These are phyloP conservation scores for Leucania comma DNA, from an alignment of 2,888 invertebrate species.

Conservation along the genomic window DNA sequence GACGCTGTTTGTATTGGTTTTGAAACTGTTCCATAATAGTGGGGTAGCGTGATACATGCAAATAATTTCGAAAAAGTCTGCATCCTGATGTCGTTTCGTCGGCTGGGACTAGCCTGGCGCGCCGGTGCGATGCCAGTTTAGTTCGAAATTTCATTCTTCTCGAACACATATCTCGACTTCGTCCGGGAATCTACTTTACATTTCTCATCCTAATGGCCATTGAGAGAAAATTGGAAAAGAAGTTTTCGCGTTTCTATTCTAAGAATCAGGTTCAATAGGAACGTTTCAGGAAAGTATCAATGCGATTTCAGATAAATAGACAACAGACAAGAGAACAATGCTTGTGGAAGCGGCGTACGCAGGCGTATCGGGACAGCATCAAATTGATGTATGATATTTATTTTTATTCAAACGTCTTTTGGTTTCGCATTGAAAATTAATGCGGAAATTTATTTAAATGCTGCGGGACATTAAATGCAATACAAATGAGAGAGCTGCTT, in stretches of 20 bases:
- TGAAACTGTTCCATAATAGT: constrained; percentile 46
- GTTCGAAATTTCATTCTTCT: constrained; percentile 89
- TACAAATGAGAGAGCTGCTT: constrained; percentile 7
- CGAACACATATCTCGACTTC: constrained; percentile 89
- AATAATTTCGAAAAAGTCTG: constrained; percentile 74
- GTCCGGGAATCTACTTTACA: constrained; percentile 89
- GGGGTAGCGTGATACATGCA: constrained; percentile 70
- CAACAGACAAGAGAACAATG: constrained; percentile 66
- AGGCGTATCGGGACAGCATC: constrained; percentile 56
- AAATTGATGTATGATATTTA: constrained; percentile 48
- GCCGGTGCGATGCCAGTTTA: constrained; percentile 80
- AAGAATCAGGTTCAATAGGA: constrained; percentile 74
- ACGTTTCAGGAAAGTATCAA: constrained; percentile 76
- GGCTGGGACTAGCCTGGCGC: constrained; percentile 66
- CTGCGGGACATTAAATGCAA: constrained; percentile 10
- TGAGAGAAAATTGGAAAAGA: constrained; percentile 90
- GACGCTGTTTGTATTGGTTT: constrained; percentile 8
- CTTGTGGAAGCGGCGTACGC: constrained; percentile 53
- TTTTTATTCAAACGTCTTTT: constrained; percentile 34
- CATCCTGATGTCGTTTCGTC: constrained; percentile 72
- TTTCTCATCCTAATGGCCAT: constrained; percentile 91
- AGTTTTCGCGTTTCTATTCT: constrained; percentile 85
- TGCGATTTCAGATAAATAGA: constrained; percentile 73
- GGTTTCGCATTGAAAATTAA: constrained; percentile 29
- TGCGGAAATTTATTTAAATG: constrained; percentile 24